Evolutionary conservation across 2,797 vertebrate genomes (phyloP), one percentile per base, ranked within the genome.

Genomic region (Helostoma temminkii): DNA sequence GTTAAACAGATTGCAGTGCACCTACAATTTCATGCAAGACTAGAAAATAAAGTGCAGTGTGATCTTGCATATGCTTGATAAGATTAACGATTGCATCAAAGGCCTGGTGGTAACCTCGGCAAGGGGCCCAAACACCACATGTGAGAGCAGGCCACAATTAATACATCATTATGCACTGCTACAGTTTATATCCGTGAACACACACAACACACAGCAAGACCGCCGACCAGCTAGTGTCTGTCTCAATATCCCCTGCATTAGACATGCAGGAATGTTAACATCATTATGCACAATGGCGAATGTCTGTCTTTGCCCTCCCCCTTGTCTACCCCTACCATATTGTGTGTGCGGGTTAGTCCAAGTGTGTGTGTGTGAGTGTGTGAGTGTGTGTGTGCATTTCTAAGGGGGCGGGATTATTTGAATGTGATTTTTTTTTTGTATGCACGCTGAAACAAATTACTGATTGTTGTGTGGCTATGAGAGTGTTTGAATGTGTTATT

Each of bases 191-290:
- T 39, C 76, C 67, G 15, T 66, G 67, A 77, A 82, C 66, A 76
- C 61, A 67, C 79, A 79, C 78, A 83, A 76, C 74, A 76, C 74
- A 59, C 86, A 80, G 76, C 75, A 67, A 76, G 73, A 86, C 71
- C 73, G 41, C 65, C 81, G 64, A 80, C 82, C 86, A 82, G 84
- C 71, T 72, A 84, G 82, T 76, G 89, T 89, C 88, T 90, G 88
- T 87, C 90, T 91, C 82, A 78, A 74, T 87, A 84, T 94, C 91
- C 90, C 90, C 89, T 45, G 86, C 91, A 95, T 96, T 97, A 96
- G 96, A 96, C 93, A 94, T 96, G 95, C 96, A 96, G 94, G 93
- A 97, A 97, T 96, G 95, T 93, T 95, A 94, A 95, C 94, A 94
- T 95, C 94, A 95, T 96, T 96, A 96, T 95, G 94, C 93, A 93